phyloP scores from a whole-genome alignment of 2,888 invertebrate species.

The Dione juno region DNA sequence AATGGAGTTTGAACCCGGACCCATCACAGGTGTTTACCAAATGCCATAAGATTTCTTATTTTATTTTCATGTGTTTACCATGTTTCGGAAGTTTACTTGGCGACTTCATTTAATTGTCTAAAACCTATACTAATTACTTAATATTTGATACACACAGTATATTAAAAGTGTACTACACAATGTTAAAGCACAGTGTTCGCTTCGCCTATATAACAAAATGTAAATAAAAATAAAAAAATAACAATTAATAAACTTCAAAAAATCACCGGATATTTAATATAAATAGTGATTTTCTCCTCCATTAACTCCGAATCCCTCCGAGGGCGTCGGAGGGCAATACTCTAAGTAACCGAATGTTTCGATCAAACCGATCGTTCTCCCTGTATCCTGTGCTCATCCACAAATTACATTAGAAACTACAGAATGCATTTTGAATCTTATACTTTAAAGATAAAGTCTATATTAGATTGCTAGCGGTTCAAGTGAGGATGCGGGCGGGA shows the following conservation, averaged over 20 bases:
- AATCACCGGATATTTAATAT: conserved; percentile 7
- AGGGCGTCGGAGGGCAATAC: conserved; percentile 27
- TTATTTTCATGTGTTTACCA: too few species aligned
- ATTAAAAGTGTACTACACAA: too few species aligned
- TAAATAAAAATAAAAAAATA: background rate
- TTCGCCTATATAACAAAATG: background rate
- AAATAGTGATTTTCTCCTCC: conserved; percentile 10
- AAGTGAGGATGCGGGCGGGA: conserved; percentile 47
- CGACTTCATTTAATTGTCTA: too few species aligned
- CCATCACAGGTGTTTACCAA: too few species aligned
- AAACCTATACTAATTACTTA: too few species aligned
- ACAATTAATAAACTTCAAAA: background rate
- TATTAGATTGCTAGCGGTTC: conserved; percentile 11
- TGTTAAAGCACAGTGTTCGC: too few species aligned
- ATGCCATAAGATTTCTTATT: too few species aligned
- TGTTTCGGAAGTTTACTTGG: too few species aligned
- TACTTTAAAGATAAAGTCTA: background rate
- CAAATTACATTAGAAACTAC: conserved; percentile 32
- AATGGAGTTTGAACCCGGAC: too few species aligned
- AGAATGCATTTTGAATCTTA: conserved; percentile 28
- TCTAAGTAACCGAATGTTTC: conserved; percentile 38
- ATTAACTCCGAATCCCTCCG: background rate
- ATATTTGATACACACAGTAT: too few species aligned
- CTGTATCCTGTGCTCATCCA: conserved; percentile 44
- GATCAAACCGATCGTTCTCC: conserved; percentile 36